Conservation (phyloP, 1,140 invertebrate species). For the Diorhabda sublineata region DNA sequence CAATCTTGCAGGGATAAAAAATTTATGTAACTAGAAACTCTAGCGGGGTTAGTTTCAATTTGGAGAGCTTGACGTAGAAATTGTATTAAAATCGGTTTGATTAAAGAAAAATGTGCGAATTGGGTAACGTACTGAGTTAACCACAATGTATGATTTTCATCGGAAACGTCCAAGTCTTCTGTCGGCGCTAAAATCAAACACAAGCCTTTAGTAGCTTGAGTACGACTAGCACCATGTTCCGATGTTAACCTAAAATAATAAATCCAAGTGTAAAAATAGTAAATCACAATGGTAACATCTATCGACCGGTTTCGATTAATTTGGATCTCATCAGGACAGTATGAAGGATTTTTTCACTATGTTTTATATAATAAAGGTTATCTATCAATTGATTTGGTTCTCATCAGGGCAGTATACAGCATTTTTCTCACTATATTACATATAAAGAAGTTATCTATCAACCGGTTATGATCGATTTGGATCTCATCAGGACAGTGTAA, state of each 20-base stretch:
- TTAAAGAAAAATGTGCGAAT: conserved; percentile 66
- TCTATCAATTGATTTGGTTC: too few relatives aligned
- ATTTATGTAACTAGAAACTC: conserved; percentile 85
- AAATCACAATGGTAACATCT: too few relatives aligned
- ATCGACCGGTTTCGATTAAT: too few relatives aligned
- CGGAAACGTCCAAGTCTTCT: conserved; percentile 43
- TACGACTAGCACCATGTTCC: conserved; percentile 68
- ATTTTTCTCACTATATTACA: too few relatives aligned
- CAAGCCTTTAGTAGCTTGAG: conserved; percentile 69
- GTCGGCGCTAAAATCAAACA: conserved; percentile 54
- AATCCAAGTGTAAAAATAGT: too few relatives aligned
- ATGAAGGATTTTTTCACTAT: too few relatives aligned
- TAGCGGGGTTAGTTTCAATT: conserved; percentile 80
- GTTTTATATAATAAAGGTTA: too few relatives aligned
- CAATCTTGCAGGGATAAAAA: conserved; percentile 75
- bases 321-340: too few relatives aligned
- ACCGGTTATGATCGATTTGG: too few relatives aligned
- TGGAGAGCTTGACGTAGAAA: conserved; percentile 79
- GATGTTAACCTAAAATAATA: conserved; percentile 59
- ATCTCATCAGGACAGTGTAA: too few relatives aligned
- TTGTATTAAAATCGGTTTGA: conserved; percentile 63
- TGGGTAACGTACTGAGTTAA: conserved; percentile 70
- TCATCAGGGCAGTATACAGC: too few relatives aligned
- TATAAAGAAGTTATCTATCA: too few relatives aligned
- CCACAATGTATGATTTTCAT: conserved; percentile 57